Evolutionary conservation across 2,113 vertebrate species (phyloP).

Genomic region (Athene noctua): DNA sequence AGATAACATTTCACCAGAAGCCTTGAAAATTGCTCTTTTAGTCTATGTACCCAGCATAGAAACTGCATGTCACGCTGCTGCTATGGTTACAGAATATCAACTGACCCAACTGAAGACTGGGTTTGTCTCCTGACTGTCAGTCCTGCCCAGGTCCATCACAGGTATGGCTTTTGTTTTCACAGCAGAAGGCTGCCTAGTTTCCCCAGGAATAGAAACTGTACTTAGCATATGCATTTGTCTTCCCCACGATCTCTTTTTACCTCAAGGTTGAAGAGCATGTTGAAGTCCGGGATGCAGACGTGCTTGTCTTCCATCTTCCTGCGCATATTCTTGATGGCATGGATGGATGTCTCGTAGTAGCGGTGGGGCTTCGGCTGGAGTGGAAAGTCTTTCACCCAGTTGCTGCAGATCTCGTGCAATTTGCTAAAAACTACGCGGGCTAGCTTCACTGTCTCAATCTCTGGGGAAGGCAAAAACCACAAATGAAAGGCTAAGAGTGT

Average conservation of each 20-base stretch:
- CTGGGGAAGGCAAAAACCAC: conserved; percentile 73
- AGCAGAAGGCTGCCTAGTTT: not conserved
- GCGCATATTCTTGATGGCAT: conserved; percentile 99
- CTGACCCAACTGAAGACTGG: not conserved
- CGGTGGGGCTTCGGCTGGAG: conserved; percentile 85
- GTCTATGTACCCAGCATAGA: not conserved
- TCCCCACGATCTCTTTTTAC: conserved; percentile 54
- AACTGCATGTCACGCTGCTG: not conserved
- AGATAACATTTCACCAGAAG: not conserved
- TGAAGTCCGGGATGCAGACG: conserved; percentile 97
- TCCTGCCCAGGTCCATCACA: not conserved
- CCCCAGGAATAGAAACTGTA: not conserved
- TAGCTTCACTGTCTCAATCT: conserved; percentile 90
- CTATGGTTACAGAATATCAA: not conserved
- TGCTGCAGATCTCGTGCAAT: conserved; percentile 89
- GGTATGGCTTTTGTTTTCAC: not conserved
- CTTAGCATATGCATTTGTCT: accelerated
- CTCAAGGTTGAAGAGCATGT: conserved; percentile 94
- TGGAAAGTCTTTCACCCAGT: conserved; percentile 93
- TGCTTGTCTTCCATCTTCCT: conserved; percentile 99
- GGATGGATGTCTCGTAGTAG: conserved; percentile 97
- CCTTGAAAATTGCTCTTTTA: not conserved
- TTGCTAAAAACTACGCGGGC: conserved; percentile 88
- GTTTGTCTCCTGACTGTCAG: not conserved
- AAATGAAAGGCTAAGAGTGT: conserved; percentile 14